These are phyloP conservation scores for Poecilia picta DNA, from an alignment of 2,797 vertebrate species.

Conservation along the genomic window DNA sequence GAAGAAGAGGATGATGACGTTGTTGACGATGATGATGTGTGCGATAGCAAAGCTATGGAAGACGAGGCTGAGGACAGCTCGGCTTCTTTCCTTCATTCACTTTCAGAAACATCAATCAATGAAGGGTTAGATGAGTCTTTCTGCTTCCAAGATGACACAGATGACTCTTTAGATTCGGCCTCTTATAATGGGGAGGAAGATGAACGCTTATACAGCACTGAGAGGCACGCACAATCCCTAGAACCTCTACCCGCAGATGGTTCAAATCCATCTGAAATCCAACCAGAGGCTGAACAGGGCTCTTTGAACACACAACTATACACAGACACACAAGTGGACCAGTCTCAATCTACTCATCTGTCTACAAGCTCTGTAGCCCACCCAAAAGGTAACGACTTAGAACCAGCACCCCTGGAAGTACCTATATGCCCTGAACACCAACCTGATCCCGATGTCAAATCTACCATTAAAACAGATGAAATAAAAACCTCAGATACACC, in stretches of 20 bases:
- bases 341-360: conserved; percentile 16
- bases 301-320: conserved; percentile 51
- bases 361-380: conserved; percentile 54
- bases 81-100: conserved; percentile 91
- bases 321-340: conserved; percentile 37
- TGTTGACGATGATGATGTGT: conserved; percentile 58
- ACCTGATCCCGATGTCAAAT: conserved; percentile 25
- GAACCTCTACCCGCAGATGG: conserved; percentile 59
- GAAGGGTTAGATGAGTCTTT: conserved; percentile 94
- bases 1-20: conserved; percentile 54
- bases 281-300: conserved; percentile 37
- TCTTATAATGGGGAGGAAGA: conserved; percentile 92
- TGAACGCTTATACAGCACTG: conserved; percentile 87
- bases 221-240: conserved; percentile 84
- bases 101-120: conserved; percentile 93
- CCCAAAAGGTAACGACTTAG: neutral
- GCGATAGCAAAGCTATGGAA: conserved; percentile 65
- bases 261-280: conserved; percentile 33
- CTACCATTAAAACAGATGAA: conserved; percentile 67
- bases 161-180: conserved; percentile 89
- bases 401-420: conserved; percentile 25
- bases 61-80: conserved; percentile 89
- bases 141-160: conserved; percentile 92
- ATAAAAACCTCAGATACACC: conserved; percentile 56
- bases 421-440: conserved; percentile 16